Conservation (phyloP, 2,888 invertebrate species). For the Ctenicera cuprea region DNA sequence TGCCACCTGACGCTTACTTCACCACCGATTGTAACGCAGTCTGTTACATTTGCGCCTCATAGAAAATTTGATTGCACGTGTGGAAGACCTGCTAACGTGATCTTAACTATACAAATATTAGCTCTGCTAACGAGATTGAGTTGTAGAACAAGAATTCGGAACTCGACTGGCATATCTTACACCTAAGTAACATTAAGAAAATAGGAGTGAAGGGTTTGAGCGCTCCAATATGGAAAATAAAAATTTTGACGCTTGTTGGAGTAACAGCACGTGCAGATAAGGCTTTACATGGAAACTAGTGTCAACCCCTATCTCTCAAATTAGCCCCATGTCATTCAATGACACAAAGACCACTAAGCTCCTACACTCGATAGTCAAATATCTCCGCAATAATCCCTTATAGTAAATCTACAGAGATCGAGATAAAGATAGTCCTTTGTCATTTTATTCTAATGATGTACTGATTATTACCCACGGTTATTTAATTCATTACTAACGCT, state of each 20-base stretch:
- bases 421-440: slow-evolving; percentile 18
- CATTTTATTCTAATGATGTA: too few relatives aligned
- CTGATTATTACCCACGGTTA: too few relatives aligned
- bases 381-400: slow-evolving; percentile 27
- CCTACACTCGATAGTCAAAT: slow-evolving; percentile 39
- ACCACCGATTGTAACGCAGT: slow-evolving; percentile 28
- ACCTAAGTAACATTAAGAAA: not conserved
- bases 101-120: slow-evolving; percentile 24
- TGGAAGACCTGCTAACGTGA: slow-evolving; percentile 20
- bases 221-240: not conserved
- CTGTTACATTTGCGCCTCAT: slow-evolving; percentile 24
- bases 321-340: slow-evolving; percentile 43
- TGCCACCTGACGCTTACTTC: slow-evolving; percentile 45
- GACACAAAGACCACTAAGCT: slow-evolving; percentile 39
- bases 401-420: slow-evolving; percentile 15
- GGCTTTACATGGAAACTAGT: slow-evolving; percentile 14
- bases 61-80: slow-evolving; percentile 32
- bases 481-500: too few relatives aligned
- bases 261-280: not conserved
- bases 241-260: slow-evolving; percentile 6
- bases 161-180: not conserved
- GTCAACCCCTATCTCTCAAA: slow-evolving; percentile 35
- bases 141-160: slow-evolving; percentile 8
- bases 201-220: not conserved
- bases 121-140: slow-evolving; percentile 28